Evolutionary conservation across 2,888 invertebrate species (phyloP), one percentile per base, ranked within the genome.

Genomic region (Ceratothoa steindachneri): DNA sequence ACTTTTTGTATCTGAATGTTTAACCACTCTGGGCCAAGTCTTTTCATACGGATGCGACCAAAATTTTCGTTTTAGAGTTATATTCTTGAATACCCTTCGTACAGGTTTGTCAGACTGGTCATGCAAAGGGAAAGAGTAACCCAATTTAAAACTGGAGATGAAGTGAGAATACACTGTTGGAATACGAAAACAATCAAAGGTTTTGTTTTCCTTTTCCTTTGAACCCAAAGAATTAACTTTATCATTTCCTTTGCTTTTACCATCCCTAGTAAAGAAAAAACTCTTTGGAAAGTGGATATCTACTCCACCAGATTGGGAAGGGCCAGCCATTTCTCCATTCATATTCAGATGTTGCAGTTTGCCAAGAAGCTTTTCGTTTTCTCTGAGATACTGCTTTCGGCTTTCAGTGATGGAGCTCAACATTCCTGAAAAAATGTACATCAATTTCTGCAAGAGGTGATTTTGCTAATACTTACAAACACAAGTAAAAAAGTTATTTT

Each of bases 351-450:
- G 69, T 31, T 76, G 72, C 67, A 76, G 69, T 22, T 73, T 60
- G 64, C 70, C 30, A 28, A 31, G 67, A 15, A 76, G 64, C 22
- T 60, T 60, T 60, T 60, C 60, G 64, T 70, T 70, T 73, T 76
- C 76, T 30, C 73, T 70, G 9, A 76, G 30, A 55, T 73, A 76
- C 31, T 76, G 72, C 22, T 76, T 76, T 7, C 76, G 66, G 41
- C 76, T 76, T n/a, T 60, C n/a, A 12, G 76, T 76, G 27, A 73
- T 31, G 30, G 76, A 52, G 22, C 76, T 76, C 65, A 76, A 41
- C 76, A 75, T 75, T 19, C 75, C 75, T 75, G 53, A n/a, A 69
- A 65, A 51, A n/a, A n/a, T n/a, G n/a, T n/a, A n/a, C n/a, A n/a
- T n/a, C n/a, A n/a, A n/a, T n/a, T n/a, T n/a, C n/a, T n/a, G n/a